Base-by-base conservation (phyloP, 2,113 vertebrate genomes). In the Cairina moschata region DNA sequence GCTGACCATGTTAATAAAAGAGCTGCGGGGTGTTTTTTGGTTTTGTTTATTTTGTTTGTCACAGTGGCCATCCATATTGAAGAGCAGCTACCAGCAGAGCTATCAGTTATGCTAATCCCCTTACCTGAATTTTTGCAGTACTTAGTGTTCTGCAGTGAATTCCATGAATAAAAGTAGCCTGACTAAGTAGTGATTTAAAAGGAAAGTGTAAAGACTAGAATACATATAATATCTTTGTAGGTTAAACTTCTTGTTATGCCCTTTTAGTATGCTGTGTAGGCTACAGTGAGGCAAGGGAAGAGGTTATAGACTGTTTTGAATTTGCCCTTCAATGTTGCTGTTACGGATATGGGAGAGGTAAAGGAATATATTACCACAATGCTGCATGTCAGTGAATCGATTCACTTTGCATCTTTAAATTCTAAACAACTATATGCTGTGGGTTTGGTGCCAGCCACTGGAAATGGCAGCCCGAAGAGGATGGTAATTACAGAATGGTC, bases 301-400 rank as follows among this genome's bases (percentile, higher is more conserved):
- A 38, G 31, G 1, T 21, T 91, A 83, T 73, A 38, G 13, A 9
- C 23, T 38, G 32, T 4, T 38, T 84, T 86, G 67, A 76, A 74
- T 76, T 86, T 1, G 3, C 8, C 9, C 44, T 80, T 66, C 73
- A 34, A 12, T 52, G 9, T 58, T 79, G 25, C 17, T 46, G 13
- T 60, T 69, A 11, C 1, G 78, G 31, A 31, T 22, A 58, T 1
- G 3, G 46, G 17, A 0, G 1, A 34, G 26, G 18, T 55, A 31
- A 84, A 74, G 42, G 56, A 79, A 5, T 72, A 13, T 32, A 17
- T 52, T 58, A 66, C 11, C 50, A 50, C 31, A 26, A 11, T 85
- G 62, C 12, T 11, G 16, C 14, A 8, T 42, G 5, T 38, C 69
- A 84, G 12, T 69, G 46, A 36, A 55, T 55, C 56, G 12, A 38